phyloP scores from a whole-genome alignment of 2,797 vertebrate genomes.

The Phrynocephalus vlangalii region DNA sequence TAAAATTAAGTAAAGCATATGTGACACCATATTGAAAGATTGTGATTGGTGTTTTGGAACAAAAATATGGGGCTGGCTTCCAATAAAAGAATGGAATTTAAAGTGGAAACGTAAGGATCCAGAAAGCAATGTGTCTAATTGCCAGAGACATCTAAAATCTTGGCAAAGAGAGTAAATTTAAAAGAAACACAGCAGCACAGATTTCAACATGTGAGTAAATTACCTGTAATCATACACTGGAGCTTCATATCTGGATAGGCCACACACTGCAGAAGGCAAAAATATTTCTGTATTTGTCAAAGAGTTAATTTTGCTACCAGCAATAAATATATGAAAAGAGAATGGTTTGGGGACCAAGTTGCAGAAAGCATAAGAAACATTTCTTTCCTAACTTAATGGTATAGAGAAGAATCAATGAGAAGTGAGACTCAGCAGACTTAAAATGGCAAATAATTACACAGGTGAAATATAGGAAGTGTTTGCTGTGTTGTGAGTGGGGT shows the following conservation, averaged over 20 bases:
- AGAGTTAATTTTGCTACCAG: conserved; percentile 48
- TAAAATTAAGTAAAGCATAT: neutral
- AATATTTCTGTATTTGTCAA: conserved; percentile 15
- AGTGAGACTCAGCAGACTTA: conserved; percentile 11
- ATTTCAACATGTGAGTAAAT: neutral
- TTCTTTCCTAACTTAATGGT: conserved; percentile 27
- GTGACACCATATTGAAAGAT: neutral
- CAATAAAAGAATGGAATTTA: neutral
- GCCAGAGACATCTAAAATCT: neutral
- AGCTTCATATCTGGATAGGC: neutral
- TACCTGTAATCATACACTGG: neutral
- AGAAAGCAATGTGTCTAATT: neutral
- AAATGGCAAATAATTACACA: conserved; percentile 23
- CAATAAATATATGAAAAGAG: neutral
- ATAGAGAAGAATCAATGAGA: conserved; percentile 38
- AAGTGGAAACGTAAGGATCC: neutral
- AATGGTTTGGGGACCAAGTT: conserved; percentile 37
- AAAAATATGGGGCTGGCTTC: neutral
- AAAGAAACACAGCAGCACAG: neutral
- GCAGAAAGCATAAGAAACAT: conserved; percentile 35
- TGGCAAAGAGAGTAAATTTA: neutral
- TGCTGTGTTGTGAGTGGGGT: neutral
- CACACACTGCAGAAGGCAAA: conserved; percentile 17
- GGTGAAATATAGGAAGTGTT: conserved; percentile 23
- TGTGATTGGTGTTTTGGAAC: neutral